Conservation (phyloP, 2,888 invertebrate genomes). For the Dilophus febrilis region DNA sequence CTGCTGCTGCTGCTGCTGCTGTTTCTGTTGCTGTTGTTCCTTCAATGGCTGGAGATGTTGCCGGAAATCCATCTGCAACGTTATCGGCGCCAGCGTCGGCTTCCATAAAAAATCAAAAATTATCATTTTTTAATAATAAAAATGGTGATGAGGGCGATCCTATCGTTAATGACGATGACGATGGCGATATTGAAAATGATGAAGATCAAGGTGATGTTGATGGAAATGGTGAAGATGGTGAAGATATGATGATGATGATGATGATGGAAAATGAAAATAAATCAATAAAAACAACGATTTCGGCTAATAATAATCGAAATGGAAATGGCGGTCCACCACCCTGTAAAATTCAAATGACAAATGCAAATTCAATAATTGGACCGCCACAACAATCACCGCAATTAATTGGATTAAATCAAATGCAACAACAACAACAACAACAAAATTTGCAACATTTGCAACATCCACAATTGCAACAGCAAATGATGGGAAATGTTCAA, state of each 20-base stretch:
- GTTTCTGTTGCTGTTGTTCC: neutral
- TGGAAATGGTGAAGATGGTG: too few relatives aligned
- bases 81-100: neutral
- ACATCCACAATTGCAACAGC: neutral
- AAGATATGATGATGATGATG: too few relatives aligned
- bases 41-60: neutral
- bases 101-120: slow-evolving; percentile 5
- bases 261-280: too few relatives aligned
- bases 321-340: slow-evolving; percentile 1
- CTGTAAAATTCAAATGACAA: neutral
- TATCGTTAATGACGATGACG: too few relatives aligned
- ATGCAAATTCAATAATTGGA: neutral
- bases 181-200: too few relatives aligned
- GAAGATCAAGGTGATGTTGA: too few relatives aligned
- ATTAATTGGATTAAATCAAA: too few relatives aligned
- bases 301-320: too few relatives aligned
- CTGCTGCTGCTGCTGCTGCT: neutral
- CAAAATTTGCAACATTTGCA: neutral
- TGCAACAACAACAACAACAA: too few relatives aligned
- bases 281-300: neutral
- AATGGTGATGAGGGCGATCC: too few relatives aligned
- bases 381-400: too few relatives aligned
- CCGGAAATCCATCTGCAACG: neutral
- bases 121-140: too few relatives aligned
- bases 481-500: neutral